These are phyloP conservation scores for Trichechus manatus DNA, from an alignment of 2,113 vertebrate genomes.

Conservation along the genomic window DNA sequence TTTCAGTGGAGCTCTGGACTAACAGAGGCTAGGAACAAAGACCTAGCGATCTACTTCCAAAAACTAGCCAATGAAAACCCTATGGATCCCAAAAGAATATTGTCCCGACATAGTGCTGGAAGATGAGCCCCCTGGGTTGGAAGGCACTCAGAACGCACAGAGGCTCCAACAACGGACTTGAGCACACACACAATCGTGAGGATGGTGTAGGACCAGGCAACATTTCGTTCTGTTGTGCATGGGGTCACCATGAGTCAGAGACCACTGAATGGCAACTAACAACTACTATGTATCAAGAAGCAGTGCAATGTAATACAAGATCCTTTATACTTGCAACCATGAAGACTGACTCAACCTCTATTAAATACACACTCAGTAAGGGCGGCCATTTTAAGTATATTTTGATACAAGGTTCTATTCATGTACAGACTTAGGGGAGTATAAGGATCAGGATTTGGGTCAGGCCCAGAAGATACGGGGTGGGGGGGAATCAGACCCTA, in stretches of 20 bases:
- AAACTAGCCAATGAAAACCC: background rate
- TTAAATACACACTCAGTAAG: accelerated
- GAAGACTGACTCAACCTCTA: background rate
- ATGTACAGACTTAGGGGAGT: accelerated
- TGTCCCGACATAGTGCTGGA: background rate
- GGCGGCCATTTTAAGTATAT: background rate
- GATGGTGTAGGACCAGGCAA: background rate
- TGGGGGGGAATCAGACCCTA: background rate
- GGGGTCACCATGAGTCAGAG: background rate
- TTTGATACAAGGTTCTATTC: background rate
- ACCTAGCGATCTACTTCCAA: background rate
- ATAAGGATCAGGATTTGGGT: background rate
- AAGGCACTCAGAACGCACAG: background rate
- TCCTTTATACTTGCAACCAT: background rate
- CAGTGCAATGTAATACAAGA: accelerated
- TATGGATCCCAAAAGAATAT: background rate
- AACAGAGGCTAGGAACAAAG: too few species aligned
- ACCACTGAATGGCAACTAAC: background rate
- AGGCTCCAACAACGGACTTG: background rate
- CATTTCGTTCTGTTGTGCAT: background rate
- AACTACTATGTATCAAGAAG: background rate
- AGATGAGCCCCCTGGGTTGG: background rate
- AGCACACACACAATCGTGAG: background rate
- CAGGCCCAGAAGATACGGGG: background rate
- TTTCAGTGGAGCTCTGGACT: background rate